These are phyloP conservation scores for Galerucella pusilla DNA, from an alignment of 2,888 invertebrate genomes.

Conservation along the genomic window DNA sequence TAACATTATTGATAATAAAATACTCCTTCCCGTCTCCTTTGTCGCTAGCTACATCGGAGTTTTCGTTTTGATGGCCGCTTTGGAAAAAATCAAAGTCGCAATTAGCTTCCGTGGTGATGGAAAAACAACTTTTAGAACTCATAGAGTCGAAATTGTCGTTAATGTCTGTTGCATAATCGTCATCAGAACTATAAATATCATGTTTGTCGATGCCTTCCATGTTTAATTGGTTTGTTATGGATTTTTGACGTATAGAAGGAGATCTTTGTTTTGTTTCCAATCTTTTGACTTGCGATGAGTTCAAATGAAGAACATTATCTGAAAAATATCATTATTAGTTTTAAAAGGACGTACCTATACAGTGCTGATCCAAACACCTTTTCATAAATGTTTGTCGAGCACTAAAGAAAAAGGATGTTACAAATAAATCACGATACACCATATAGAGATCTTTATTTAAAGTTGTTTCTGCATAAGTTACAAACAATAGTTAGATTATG, in stretches of 20 bases:
- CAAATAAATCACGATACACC: too few relatives aligned
- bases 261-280: constrained; percentile 10
- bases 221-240: constrained; percentile 32
- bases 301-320: constrained; percentile 22
- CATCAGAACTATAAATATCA: constrained; percentile 61
- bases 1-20: constrained; percentile 37
- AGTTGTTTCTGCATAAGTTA: too few relatives aligned
- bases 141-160: constrained; percentile 58
- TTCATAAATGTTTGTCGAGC: not conserved
- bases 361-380: not conserved
- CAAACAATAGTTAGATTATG: too few relatives aligned
- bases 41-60: constrained; percentile 47
- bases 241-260: constrained; percentile 28
- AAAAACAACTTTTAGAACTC: constrained; percentile 66
- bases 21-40: constrained; percentile 35
- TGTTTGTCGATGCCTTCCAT: constrained; percentile 40
- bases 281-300: not conserved
- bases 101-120: constrained; percentile 73
- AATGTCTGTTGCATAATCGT: constrained; percentile 57
- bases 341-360: not conserved
- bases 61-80: constrained; percentile 50
- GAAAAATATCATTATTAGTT: constrained; percentile 12
- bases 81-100: constrained; percentile 74
- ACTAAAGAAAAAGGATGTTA: not conserved
- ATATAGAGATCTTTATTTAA: too few relatives aligned